A percentile compares a stretch with the other conserved stretches of the same genome.
Conservation (phyloP, 37 sponge, comb jelly and placozoan genomes). For the Ianthella basta region DNA sequence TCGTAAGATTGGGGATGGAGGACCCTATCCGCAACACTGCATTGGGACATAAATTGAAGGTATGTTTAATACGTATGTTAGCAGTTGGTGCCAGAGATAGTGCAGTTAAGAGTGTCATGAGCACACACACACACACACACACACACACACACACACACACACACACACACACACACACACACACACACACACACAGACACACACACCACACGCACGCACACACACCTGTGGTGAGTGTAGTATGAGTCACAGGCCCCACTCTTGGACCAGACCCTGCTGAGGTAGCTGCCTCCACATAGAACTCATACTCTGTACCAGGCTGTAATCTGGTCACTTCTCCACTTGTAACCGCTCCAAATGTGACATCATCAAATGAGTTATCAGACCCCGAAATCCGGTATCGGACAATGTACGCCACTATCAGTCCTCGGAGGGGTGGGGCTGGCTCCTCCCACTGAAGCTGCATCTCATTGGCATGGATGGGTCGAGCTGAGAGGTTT, state of each 20-base stretch:
- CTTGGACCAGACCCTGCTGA: slow-evolving; percentile 14
- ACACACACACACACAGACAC: background rate
- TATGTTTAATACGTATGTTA: background rate
- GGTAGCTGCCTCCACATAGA: slow-evolving; percentile 10
- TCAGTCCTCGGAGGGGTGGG: background rate
- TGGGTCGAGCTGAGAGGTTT: background rate
- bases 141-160: background rate
- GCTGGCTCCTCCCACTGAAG: slow-evolving; percentile 10
- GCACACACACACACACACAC: background rate
- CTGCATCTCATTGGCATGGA: slow-evolving; percentile 11
- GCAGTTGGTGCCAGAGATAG: background rate
- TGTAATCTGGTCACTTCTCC: background rate
- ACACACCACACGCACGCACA: background rate
- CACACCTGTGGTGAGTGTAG: background rate
- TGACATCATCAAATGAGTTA: no score
- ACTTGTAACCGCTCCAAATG: no score
- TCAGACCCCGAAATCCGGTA: background rate
- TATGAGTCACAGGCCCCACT: background rate
- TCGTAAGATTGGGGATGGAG: background rate
- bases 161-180: background rate
- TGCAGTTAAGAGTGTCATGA: no score
- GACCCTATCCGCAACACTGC: no score
- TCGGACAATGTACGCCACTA: background rate
- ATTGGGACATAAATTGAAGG: no score
- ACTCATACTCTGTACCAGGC: background rate